Conservation (phyloP, 2,888 invertebrate genomes). For the Caenorhabditis sinica region DNA sequence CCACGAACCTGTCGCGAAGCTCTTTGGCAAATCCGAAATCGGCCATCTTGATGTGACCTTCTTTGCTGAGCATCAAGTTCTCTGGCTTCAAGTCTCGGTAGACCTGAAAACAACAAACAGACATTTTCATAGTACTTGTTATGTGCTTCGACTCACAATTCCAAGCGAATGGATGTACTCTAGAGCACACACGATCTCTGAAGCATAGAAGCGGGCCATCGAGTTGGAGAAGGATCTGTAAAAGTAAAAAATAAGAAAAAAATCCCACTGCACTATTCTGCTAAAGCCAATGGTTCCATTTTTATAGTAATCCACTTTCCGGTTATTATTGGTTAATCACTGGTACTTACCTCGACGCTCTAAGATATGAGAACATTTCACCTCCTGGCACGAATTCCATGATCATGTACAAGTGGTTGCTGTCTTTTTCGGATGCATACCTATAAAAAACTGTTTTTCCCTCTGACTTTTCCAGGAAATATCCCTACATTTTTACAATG, state of each 20-base stretch:
- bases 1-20: conserved; percentile 89
- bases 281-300: conserved; percentile 6
- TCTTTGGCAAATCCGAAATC: conserved; percentile 99
- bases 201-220: conserved; percentile 93
- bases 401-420: conserved; percentile 95
- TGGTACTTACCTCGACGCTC: conserved; percentile 69
- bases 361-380: conserved; percentile 89
- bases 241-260: conserved; percentile 7
- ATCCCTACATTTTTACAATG: conserved; percentile 93
- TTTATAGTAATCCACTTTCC: conserved; percentile 12
- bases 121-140: conserved; percentile 8
- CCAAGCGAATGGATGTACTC: conserved; percentile 94
- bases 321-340: conserved; percentile 7
- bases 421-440: conserved; percentile 94
- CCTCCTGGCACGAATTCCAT: conserved; percentile 98
- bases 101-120: conserved; percentile 71
- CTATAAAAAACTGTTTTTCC: conserved; percentile 86
- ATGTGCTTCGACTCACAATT: conserved; percentile 87
- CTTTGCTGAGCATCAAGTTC: conserved; percentile 93
- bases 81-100: conserved; percentile 95
- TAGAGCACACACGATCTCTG: conserved; percentile 94
- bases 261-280: not conserved
- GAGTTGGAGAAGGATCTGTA: conserved; percentile 85
- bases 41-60: conserved; percentile 97
- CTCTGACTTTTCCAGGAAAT: not conserved